Percentiles rank a stretch among this genome's conserved stretches.
These are phyloP conservation scores for Formica aserva DNA, from an alignment of 2,888 invertebrate genomes.

Conservation along the genomic window DNA sequence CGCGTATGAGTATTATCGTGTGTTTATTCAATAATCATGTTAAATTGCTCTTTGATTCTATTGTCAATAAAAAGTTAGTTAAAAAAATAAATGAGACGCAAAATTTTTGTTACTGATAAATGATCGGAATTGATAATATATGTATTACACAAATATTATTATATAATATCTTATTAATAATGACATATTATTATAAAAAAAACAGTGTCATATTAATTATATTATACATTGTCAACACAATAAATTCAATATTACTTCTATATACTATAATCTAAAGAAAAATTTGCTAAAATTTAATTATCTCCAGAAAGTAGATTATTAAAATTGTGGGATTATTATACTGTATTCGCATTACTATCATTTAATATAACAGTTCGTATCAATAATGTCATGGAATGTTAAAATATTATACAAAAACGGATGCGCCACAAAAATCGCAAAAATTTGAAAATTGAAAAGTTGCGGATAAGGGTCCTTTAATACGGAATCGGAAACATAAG, in stretches of 20 bases:
- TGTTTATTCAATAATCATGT: neutral
- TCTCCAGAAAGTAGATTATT: neutral
- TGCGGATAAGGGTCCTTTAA: neutral
- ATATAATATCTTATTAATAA: neutral
- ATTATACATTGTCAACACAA: neutral
- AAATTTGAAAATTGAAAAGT: neutral
- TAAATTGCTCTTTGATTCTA: neutral
- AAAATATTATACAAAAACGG: neutral
- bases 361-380: neutral
- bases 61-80: conserved; percentile 12
- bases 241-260: neutral
- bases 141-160: neutral
- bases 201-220: neutral
- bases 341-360: neutral
- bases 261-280: neutral
- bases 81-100: neutral
- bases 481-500: neutral
- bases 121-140: neutral
- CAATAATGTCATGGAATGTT: neutral
- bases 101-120: neutral
- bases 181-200: neutral
- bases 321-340: neutral
- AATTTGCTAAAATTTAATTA: neutral
- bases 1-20: neutral
- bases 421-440: neutral